Conservation (phyloP, 1,140 invertebrate species). For the Aphaenogaster ashmeadi region DNA sequence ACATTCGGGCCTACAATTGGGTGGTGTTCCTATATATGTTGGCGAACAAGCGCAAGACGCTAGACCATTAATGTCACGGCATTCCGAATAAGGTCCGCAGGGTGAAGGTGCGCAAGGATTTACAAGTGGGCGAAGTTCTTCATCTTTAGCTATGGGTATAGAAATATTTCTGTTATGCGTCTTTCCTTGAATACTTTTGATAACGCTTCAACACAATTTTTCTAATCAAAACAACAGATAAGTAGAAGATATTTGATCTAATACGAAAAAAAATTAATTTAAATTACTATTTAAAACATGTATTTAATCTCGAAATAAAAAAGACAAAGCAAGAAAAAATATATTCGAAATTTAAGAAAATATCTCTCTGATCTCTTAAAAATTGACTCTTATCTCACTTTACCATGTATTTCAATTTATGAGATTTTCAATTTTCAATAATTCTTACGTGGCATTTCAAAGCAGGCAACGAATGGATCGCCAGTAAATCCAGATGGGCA, state of each 20-base stretch:
- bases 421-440: conserved; percentile 4
- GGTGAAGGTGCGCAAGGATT: conserved; percentile 88
- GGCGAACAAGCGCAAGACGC: conserved; percentile 89
- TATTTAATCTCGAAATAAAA: neutral
- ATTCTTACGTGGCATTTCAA: conserved; percentile 85
- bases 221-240: neutral
- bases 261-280: neutral
- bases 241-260: neutral
- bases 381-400: neutral
- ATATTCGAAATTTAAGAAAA: conserved; percentile 18
- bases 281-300: neutral
- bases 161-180: neutral
- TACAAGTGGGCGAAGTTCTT: conserved; percentile 48
- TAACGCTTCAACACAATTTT: neutral
- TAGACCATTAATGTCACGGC: conserved; percentile 79
- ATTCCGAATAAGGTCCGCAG: conserved; percentile 87
- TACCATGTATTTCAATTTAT: neutral
- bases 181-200: neutral
- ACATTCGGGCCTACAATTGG: conserved; percentile 91
- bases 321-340: neutral
- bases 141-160: conserved; percentile 36
- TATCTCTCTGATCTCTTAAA: neutral
- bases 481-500: conserved; percentile 87
- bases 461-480: conserved; percentile 88
- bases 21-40: conserved; percentile 89